These are phyloP conservation scores for Hylyphantes graminicola DNA, from an alignment of 1,140 invertebrate genomes.

Conservation along the genomic window DNA sequence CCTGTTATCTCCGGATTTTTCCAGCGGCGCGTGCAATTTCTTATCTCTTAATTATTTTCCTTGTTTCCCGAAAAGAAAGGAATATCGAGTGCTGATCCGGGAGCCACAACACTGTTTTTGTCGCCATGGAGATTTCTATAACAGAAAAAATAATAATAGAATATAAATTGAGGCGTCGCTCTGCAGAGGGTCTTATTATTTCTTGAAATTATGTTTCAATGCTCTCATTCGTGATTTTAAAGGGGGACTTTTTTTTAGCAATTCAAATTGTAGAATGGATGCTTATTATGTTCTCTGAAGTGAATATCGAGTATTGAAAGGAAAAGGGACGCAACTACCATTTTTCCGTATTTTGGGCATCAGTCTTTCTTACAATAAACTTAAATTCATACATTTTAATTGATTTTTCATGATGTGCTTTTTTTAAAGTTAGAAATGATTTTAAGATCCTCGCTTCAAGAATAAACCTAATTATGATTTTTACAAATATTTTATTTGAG, in stretches of 20 bases:
- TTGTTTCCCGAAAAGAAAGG: slow-evolving; percentile 26
- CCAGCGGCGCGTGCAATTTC: slow-evolving; percentile 29
- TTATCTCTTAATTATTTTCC: slow-evolving; percentile 60
- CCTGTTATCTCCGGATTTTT: slow-evolving; percentile 25
- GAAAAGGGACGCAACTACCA: too few species aligned
- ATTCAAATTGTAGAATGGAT: too few species aligned
- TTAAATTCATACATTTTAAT: too few species aligned
- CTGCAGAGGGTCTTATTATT: slow-evolving; percentile 28
- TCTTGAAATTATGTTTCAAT: slow-evolving; percentile 54
- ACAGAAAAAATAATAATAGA: slow-evolving; percentile 28
- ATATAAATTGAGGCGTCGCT: slow-evolving; percentile 56
- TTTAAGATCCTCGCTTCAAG: too few species aligned
- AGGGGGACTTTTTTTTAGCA: background rate
- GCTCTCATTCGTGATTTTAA: slow-evolving; percentile 12
- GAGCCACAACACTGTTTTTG: slow-evolving; percentile 45
- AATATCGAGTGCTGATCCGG: slow-evolving; percentile 7
- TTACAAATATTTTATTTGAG: too few species aligned
- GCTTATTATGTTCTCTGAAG: too few species aligned
- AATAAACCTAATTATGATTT: too few species aligned
- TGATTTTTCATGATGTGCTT: too few species aligned
- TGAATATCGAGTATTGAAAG: too few species aligned
- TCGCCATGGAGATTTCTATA: slow-evolving; percentile 36
- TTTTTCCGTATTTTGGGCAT: too few species aligned
- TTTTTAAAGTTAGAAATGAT: too few species aligned
- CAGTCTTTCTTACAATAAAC: too few species aligned